phyloP scores from a whole-genome alignment of 2,113 vertebrate genomes.

The Seriola dumerili region DNA sequence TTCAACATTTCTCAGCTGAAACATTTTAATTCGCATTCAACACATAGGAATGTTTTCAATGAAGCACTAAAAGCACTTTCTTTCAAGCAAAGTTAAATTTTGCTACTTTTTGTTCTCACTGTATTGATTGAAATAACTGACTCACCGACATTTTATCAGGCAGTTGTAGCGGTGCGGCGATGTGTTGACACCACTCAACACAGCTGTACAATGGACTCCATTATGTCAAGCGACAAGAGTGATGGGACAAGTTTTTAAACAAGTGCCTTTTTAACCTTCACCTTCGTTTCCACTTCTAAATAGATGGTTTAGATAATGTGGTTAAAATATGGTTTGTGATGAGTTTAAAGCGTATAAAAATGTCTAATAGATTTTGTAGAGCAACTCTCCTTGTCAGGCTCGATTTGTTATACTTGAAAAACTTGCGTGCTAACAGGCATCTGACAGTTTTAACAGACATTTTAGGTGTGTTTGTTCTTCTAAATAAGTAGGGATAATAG shows the following conservation, averaged over 20 bases:
- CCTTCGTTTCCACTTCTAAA: background rate
- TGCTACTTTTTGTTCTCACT: background rate
- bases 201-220: background rate
- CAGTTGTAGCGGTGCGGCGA: background rate
- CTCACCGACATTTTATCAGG: background rate
- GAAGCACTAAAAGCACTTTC: background rate
- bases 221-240: background rate
- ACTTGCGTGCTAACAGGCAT: too few species aligned
- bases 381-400: background rate
- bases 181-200: background rate
- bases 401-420: too few species aligned
- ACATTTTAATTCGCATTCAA: background rate
- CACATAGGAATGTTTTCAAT: background rate
- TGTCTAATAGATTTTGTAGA: background rate
- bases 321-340: background rate
- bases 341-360: background rate
- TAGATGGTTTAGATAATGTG: background rate
- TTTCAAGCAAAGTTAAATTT: background rate
- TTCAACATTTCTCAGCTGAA: background rate
- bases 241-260: background rate
- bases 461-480: too few species aligned
- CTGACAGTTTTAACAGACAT: too few species aligned
- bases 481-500: too few species aligned
- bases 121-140: background rate
- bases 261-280: constrained; percentile 16